phyloP scores from a whole-genome alignment of 2,888 invertebrate genomes.

The Tenthredo mesomela region DNA sequence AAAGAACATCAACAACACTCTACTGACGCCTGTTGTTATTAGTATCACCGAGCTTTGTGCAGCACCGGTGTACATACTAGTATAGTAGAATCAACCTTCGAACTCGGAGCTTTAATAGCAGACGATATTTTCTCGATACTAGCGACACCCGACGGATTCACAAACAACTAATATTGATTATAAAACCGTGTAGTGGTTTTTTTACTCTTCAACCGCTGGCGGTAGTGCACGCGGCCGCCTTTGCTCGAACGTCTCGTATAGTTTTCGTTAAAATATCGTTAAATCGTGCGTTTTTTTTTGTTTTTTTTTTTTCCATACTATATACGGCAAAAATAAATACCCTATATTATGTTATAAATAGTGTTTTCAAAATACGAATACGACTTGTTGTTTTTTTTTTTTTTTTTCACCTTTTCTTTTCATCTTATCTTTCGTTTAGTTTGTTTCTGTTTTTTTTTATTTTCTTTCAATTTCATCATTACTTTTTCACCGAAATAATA shows the following conservation, averaged over 20 bases:
- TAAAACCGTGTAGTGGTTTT: constrained; percentile 66
- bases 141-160: constrained; percentile 69
- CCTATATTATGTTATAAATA: too few relatives aligned
- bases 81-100: neutral
- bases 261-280: too few relatives aligned
- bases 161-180: constrained; percentile 74
- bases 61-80: too few relatives aligned
- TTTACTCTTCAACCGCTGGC: constrained; percentile 54
- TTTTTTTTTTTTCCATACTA: too few relatives aligned
- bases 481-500: neutral
- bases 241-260: neutral
- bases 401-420: neutral
- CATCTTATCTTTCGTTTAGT: neutral
- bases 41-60: neutral
- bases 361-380: too few relatives aligned
- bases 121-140: constrained; percentile 60
- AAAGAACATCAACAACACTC: neutral
- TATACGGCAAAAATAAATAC: too few relatives aligned
- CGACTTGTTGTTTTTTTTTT: neutral
- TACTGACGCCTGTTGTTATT: neutral
- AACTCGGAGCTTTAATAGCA: constrained; percentile 44
- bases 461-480: neutral
- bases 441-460: neutral
- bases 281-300: too few relatives aligned
- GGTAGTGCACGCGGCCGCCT: constrained; percentile 54